Conservation (phyloP, 1,140 invertebrate species). For the Propsilocerus akamusi region DNA sequence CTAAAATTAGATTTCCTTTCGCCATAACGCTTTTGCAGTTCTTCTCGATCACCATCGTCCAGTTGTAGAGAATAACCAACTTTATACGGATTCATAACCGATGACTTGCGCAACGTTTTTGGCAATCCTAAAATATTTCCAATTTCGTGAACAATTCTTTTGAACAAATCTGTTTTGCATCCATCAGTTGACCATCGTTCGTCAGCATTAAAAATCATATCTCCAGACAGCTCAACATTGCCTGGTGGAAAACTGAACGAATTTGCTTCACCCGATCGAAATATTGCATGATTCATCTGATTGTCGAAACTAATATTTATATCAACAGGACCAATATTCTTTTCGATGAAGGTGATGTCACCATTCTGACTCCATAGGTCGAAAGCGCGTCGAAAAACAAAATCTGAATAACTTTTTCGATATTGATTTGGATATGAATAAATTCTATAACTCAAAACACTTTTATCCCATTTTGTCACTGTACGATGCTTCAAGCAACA, state of each 20-base stretch:
- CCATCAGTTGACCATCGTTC: background rate
- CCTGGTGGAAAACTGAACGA: background rate
- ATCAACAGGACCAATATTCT: background rate
- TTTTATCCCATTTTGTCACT: too few relatives aligned
- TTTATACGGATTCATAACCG: background rate
- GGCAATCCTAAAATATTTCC: background rate
- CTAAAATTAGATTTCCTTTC: too few relatives aligned
- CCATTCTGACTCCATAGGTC: background rate
- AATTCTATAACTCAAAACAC: background rate
- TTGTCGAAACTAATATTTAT: background rate
- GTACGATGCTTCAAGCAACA: too few relatives aligned
- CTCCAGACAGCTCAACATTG: background rate
- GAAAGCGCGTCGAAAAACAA: background rate
- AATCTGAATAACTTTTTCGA: background rate
- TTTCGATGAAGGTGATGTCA: background rate
- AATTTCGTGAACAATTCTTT: background rate
- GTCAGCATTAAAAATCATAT: background rate
- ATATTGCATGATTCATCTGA: background rate
- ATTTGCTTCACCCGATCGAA: background rate
- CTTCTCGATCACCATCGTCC: background rate
- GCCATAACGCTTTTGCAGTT: too few relatives aligned
- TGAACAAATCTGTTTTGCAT: background rate
- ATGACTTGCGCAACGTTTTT: background rate
- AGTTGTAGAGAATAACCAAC: background rate
- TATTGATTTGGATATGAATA: background rate